These are phyloP conservation scores for Polymixis lichenea DNA, from an alignment of 2,888 invertebrate species.

Conservation along the genomic window DNA sequence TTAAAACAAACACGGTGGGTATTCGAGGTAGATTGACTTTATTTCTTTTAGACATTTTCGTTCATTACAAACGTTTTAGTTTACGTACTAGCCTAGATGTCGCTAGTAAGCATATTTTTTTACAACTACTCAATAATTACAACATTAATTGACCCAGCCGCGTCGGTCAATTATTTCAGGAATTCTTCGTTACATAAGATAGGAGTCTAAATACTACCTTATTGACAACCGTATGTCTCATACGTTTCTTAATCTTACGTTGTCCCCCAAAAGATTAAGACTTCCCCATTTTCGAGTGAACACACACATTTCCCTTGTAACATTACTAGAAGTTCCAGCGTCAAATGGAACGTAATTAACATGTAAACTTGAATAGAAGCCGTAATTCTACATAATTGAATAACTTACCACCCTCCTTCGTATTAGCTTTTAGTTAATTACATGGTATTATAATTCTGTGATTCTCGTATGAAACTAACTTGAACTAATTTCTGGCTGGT, in stretches of 20 bases:
- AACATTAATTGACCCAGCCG: too few relatives aligned
- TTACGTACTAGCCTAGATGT: too few relatives aligned
- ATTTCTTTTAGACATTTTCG: too few relatives aligned
- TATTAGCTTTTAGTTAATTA: slow-evolving; percentile 52
- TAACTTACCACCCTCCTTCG: slow-evolving; percentile 36
- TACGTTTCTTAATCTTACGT: neutral
- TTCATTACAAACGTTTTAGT: too few relatives aligned
- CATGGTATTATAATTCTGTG: slow-evolving; percentile 50
- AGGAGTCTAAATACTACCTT: neutral
- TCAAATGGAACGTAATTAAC: slow-evolving; percentile 45
- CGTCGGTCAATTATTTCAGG: neutral
- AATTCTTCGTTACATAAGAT: neutral
- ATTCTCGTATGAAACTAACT: slow-evolving; percentile 36
- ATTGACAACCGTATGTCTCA: neutral
- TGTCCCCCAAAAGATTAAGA: neutral
- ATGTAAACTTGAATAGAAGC: slow-evolving; percentile 48
- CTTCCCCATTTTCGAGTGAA: neutral
- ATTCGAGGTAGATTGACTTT: too few relatives aligned
- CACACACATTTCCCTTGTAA: slow-evolving; percentile 8
- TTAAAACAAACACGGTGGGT: too few relatives aligned
- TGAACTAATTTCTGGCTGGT: slow-evolving; percentile 12
- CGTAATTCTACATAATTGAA: slow-evolving; percentile 48
- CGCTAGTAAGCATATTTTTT: too few relatives aligned
- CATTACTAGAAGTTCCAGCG: slow-evolving; percentile 19
- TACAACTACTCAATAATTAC: too few relatives aligned